Conservation (phyloP, 2,113 vertebrate species). For the Etheostoma cragini region DNA sequence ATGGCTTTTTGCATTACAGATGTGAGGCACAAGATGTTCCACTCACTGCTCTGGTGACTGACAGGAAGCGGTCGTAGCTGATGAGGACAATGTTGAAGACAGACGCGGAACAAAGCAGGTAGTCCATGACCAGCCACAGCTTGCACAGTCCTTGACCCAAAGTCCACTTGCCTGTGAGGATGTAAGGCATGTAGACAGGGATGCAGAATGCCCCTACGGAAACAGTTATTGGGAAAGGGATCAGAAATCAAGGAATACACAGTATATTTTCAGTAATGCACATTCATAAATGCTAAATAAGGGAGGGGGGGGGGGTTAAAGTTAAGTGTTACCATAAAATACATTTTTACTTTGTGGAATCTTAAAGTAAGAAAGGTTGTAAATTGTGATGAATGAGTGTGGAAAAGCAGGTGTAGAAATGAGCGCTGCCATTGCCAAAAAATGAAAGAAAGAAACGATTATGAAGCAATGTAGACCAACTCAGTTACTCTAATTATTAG, state of each 20-base stretch:
- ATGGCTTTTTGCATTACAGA: not conserved
- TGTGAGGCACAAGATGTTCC: slow-evolving; percentile 12
- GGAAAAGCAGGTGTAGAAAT: not conserved
- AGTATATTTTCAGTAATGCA: not conserved
- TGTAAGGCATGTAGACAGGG: slow-evolving; percentile 90
- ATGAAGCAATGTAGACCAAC: not conserved
- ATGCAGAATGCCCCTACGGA: slow-evolving; percentile 87
- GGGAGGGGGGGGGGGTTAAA: not conserved
- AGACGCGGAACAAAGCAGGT: slow-evolving; percentile 90
- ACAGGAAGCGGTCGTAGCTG: slow-evolving; percentile 93
- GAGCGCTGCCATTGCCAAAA: not conserved
- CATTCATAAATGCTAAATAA: not conserved
- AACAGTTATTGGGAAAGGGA: not conserved
- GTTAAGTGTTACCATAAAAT: not conserved
- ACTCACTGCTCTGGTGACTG: slow-evolving; percentile 93
- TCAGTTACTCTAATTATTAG: not conserved
- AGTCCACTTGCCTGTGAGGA: slow-evolving; percentile 82
- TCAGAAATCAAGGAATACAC: not conserved
- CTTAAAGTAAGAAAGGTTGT: not conserved
- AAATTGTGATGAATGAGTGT: not conserved
- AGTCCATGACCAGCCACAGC: slow-evolving; percentile 89
- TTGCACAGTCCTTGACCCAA: slow-evolving; percentile 86
- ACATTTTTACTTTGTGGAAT: not conserved
- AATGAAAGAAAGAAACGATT: not conserved
- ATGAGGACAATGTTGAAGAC: slow-evolving; percentile 93